Evolutionary conservation across 2,888 invertebrate genomes (phyloP), one percentile per base, ranked within the genome.

Genomic region (Ethmia dodecea): DNA sequence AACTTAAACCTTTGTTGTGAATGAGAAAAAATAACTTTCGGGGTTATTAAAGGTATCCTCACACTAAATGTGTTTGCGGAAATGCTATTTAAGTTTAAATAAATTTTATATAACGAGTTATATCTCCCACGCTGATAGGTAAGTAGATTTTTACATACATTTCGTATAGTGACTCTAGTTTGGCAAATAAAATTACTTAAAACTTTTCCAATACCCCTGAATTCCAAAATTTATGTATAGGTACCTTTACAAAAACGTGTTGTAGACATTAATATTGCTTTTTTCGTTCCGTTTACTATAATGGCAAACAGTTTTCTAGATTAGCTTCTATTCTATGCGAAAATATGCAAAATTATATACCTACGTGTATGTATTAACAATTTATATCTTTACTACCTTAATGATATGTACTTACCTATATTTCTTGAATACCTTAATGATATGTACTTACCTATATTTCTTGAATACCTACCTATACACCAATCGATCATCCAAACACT

Each of bases 141-240:
- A n/a, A n/a, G n/a, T n/a, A n/a, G n/a, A n/a, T n/a, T n/a, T n/a
- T n/a, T n/a, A n/a, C n/a, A n/a, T n/a, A n/a, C n/a, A n/a, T n/a
- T n/a, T n/a, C n/a, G n/a, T n/a, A n/a, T n/a, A n/a, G n/a, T n/a
- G n/a, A n/a, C n/a, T n/a, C n/a, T n/a, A n/a, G n/a, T n/a, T n/a
- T n/a, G n/a, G n/a, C n/a, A n/a, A n/a, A n/a, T n/a, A n/a, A n/a
- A 22, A 22, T 22, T 22, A n/a, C 8, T 22, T 22, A 22, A 11
- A 28, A 26, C 64, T 66, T 73, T 61, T 60, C 65, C 62, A 57
- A 51, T 46, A 36, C 52, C 56, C 49, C 58, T 40, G 49, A 42
- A 20, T 20, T 10, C 6, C 5, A 12, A 18, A 28, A 28, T 28
- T 35, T 41, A 42, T 55, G 46, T 49, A 43, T 60, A 60, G 55